Evolutionary conservation across 37 sponge, comb jelly and placozoan species (phyloP).

Genomic region (Spongilla lacustris): DNA sequence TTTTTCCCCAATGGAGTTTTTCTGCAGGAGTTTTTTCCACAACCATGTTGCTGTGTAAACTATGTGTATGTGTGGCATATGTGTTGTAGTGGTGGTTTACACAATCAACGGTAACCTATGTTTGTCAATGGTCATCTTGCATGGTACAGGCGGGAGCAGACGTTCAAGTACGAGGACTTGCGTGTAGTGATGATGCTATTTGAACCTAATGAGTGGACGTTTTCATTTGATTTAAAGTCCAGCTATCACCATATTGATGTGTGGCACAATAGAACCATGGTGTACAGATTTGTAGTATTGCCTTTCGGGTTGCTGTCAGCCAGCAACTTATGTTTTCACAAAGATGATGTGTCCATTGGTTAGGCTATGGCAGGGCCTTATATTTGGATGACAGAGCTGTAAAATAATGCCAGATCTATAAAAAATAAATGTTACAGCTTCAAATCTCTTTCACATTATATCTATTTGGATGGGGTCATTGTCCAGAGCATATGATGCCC

Average conservation of each 20-base stretch:
- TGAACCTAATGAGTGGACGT: not conserved
- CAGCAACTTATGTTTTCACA: not conserved
- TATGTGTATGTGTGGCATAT: too few species aligned
- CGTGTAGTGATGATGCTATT: conserved; percentile 7
- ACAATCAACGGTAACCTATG: too few species aligned
- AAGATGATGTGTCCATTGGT: conserved; percentile 10
- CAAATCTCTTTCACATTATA: too few species aligned
- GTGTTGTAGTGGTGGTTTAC: too few species aligned
- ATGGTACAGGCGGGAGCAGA: not conserved
- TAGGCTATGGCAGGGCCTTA: not conserved
- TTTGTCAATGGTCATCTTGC: too few species aligned
- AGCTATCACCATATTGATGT: conserved; percentile 30
- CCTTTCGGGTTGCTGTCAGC: conserved; percentile 11
- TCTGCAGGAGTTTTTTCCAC: too few species aligned
- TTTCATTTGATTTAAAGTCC: conserved; percentile 23
- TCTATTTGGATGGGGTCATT: too few species aligned
- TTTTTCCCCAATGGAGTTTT: too few species aligned
- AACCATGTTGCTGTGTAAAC: too few species aligned
- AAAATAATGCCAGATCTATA: too few species aligned
- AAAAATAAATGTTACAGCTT: too few species aligned
- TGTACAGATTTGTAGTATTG: conserved; percentile 7
- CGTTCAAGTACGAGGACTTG: conserved; percentile 45
- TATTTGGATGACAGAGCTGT: conserved; percentile 6
- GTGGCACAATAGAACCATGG: not conserved
- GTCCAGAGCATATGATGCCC: too few species aligned